Evolutionary conservation across 1,140 invertebrate species (phyloP), one percentile per base, ranked within the genome.

Genomic region (Lucilia sericata): DNA sequence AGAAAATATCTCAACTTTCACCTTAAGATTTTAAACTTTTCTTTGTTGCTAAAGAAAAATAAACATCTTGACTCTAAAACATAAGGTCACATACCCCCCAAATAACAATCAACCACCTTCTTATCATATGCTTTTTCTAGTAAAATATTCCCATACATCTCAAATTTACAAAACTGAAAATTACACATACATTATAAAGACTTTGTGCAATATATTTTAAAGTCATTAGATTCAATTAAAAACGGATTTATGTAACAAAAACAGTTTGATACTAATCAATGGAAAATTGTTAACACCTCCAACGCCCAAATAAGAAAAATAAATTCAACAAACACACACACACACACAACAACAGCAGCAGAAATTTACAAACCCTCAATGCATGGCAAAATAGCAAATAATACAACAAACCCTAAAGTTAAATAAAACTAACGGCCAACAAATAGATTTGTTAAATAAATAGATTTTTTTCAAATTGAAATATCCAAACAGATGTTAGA

Each of bases 241-340:
- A 51, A 49, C n/a, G 76, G 76, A 80, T 80, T 70, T 80, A 80
- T 80, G 76, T 12, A 80, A 49, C 34, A 80, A 49, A 42, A 47
- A 21, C 76, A 80, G 76, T 80, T 49, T 80, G 76, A 80, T 80
- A 80, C 76, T 80, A 80, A 80, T 80, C 76, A 49, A 80, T 51
- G 25, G 76, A 80, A 80, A 80, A 80, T 80, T 80, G 76, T 80
- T 80, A 49, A 80, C 76, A 80, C 76, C 76, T 80, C 76, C 76
- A 49, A 80, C 47, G 76, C 76, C 76, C 76, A 70, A 70, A 70
- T 2, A 21, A 21, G 25, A 30, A 60, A n/a, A 60, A 5, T 42
- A 60, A 60, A n/a, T 17, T 60, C 14, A 60, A 60, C 5, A 2
- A 60, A 42, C 5, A 42, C 5, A 42, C 42, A 42, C 42, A 42